Percentiles rank a stretch among this genome's conserved stretches.
Conservation (phyloP, 2,113 vertebrate genomes). For the Alligator sinensis region DNA sequence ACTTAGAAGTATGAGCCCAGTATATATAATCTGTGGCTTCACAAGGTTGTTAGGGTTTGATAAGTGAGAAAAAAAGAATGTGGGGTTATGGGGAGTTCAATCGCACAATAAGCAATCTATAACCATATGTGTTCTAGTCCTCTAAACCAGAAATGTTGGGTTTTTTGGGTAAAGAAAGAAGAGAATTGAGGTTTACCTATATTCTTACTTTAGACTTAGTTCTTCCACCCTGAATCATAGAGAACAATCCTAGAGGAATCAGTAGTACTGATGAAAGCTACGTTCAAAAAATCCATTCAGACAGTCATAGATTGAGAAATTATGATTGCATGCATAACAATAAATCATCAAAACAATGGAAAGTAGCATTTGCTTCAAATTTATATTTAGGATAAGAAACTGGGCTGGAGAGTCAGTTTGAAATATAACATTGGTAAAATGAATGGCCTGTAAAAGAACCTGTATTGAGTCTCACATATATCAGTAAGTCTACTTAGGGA, state of each 20-base stretch:
- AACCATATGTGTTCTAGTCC: not conserved
- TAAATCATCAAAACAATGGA: not conserved
- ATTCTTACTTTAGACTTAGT: not conserved
- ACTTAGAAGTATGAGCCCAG: not conserved
- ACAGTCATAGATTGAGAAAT: not conserved
- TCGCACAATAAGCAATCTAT: not conserved
- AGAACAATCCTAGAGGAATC: not conserved
- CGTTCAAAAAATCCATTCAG: not conserved
- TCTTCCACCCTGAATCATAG: not conserved
- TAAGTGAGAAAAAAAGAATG: not conserved
- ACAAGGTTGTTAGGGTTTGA: not conserved
- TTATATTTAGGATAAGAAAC: not conserved
- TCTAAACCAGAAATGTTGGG: not conserved
- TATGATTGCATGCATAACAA: accelerated
- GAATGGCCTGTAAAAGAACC: not conserved
- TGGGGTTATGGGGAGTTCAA: not conserved
- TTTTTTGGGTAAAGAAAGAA: not conserved
- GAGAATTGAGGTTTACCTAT: not conserved
- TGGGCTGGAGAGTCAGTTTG: not conserved
- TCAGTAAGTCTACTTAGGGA: not conserved
- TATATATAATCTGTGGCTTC: accelerated
- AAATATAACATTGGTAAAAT: not conserved
- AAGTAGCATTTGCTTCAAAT: not conserved
- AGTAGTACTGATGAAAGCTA: not conserved
- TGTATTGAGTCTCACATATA: not conserved